phyloP scores from a whole-genome alignment of 2,797 vertebrate genomes.

The Takifugu rubripes region DNA sequence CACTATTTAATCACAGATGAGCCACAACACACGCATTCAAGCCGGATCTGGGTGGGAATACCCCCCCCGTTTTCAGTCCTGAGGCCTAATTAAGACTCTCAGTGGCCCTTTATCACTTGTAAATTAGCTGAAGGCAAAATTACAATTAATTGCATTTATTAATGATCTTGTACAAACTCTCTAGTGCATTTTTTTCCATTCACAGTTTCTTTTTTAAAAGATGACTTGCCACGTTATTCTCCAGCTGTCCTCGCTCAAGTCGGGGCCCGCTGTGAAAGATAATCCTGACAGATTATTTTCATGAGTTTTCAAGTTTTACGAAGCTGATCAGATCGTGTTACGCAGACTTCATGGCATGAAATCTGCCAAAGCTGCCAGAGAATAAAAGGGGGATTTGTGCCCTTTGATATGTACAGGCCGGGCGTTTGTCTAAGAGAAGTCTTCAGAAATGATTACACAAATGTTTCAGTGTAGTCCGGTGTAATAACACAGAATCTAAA shows the following conservation, averaged over 20 bases:
- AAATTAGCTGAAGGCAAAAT: no score
- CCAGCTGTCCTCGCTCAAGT: slow-evolving; percentile 52
- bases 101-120: no score
- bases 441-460: slow-evolving; percentile 40
- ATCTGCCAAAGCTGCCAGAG: slow-evolving; percentile 10
- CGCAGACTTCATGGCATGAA: slow-evolving; percentile 55
- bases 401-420: slow-evolving; percentile 8
- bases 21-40: slow-evolving; percentile 15
- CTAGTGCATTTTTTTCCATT: slow-evolving; percentile 10
- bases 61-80: no score
- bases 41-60: no score
- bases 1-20: slow-evolving; percentile 24
- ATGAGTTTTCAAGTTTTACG: slow-evolving; percentile 59
- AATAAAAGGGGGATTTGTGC: slow-evolving; percentile 4
- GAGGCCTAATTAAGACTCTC: no score
- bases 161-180: slow-evolving; percentile 12
- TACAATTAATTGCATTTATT: slow-evolving; percentile 11
- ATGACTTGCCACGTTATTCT: slow-evolving; percentile 37
- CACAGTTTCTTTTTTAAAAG: slow-evolving; percentile 20
- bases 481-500: slow-evolving; percentile 47
- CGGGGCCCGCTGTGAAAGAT: slow-evolving; percentile 36
- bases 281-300: slow-evolving; percentile 51
- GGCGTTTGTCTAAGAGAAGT: slow-evolving; percentile 31
- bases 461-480: slow-evolving; percentile 47
- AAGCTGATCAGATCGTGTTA: slow-evolving; percentile 49